Conservation (phyloP, 2,888 invertebrate genomes). For the Mayetiola destructor region DNA sequence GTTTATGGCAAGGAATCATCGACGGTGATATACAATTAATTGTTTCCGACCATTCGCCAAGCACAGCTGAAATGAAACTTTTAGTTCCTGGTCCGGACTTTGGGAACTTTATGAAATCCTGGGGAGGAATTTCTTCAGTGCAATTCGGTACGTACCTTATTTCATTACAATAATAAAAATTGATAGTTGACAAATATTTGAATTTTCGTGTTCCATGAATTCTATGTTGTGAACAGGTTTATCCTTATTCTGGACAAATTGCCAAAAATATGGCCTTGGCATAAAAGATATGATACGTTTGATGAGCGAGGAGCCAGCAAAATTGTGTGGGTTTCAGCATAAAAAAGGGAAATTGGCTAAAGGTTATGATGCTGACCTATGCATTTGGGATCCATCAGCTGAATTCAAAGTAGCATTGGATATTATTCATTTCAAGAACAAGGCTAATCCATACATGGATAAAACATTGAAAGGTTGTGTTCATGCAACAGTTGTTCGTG, state of each 20-base stretch:
- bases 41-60: constrained; percentile 54
- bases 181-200: not conserved
- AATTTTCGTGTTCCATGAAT: not conserved
- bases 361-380: constrained; percentile 56
- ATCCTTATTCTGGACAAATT: constrained; percentile 54
- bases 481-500: constrained; percentile 48
- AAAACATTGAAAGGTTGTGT: constrained; percentile 46
- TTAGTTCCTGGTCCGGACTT: constrained; percentile 32
- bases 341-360: constrained; percentile 46
- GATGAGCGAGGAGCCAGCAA: constrained; percentile 46
- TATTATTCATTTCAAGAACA: constrained; percentile 53
- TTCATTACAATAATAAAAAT: not conserved
- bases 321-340: constrained; percentile 44
- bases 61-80: constrained; percentile 47
- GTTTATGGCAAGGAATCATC: constrained; percentile 47
- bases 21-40: constrained; percentile 45
- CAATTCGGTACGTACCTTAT: constrained; percentile 44
- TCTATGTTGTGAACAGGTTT: constrained; percentile 36
- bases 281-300: constrained; percentile 43
- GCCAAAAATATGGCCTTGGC: constrained; percentile 38
- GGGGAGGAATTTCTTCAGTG: constrained; percentile 59
- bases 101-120: constrained; percentile 51
- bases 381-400: constrained; percentile 53
- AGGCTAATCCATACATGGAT: constrained; percentile 53
- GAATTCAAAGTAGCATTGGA: constrained; percentile 41